Evolutionary conservation across 2,888 invertebrate species (phyloP), one percentile per base, ranked within the genome.

Genomic region (Melanotus villosus): DNA sequence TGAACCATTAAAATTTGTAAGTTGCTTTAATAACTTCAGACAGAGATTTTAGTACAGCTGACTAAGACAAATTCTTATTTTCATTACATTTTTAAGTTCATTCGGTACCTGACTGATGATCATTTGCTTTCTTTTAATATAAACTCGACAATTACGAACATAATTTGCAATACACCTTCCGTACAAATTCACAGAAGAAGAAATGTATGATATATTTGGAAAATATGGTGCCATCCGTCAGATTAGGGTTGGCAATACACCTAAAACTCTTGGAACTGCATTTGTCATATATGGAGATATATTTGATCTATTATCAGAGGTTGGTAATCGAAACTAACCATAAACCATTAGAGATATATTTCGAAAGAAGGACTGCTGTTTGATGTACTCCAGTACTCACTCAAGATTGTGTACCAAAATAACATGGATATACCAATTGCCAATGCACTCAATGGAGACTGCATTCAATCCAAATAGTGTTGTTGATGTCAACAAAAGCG

Each of bases 171-270:
- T n/a, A n/a, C n/a, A 99, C 86, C 88, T 99, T 70, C 99, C 99
- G 0, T 99, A 99, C 82, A 99, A 99, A 89, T 99, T 99, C 77
- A 98, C 98, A 56, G 97, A 96, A 4, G 99, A 99, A 85, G 99
- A 99, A 90, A 99, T 99, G 99, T 99, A 99, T 83, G 99, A 99
- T 86, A 99, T 99, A 73, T 99, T 99, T 89, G 99, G 99, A 14
- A 99, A 99, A 88, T 99, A 99, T 86, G 99, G 99, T 78, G 99
- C 99, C 1, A 99, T 99, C 75, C 87, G 99, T 78, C 99, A 99
- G 87, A 99, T 99, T 71, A 88, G 99, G 86, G 96, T 98, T 30
- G 99, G 99, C 0, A 99, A 98, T 81, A 99, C 98, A 19, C 95
- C 98, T 10, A 99, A 99, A 85, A 97, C 98, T 0, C 90, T 97